Conservation (phyloP, 2,797 vertebrate genomes). For the Enteromius fasciolatus region DNA sequence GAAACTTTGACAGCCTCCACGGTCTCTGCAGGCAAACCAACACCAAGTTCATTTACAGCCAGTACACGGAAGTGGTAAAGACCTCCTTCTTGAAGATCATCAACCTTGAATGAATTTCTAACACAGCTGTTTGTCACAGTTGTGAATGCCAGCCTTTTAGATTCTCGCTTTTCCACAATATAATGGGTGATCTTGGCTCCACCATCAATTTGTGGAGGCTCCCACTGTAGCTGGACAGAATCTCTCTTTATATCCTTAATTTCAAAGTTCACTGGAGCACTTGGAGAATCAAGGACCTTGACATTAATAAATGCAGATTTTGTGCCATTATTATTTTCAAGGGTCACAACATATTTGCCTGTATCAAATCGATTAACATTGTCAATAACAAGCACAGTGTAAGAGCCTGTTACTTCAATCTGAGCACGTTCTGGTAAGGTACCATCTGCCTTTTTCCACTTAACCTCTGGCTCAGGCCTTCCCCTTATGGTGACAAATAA, state of each 20-base stretch:
- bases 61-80: conserved; percentile 94
- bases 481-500: conserved; percentile 93
- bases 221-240: conserved; percentile 90
- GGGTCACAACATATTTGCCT: conserved; percentile 91
- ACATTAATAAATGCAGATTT: conserved; percentile 96
- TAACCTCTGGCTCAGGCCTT: conserved; percentile 93
- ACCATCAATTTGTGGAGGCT: conserved; percentile 92
- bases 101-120: conserved; percentile 90
- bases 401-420: conserved; percentile 89
- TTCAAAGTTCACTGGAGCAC: conserved; percentile 87
- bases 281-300: conserved; percentile 93
- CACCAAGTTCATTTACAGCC: conserved; percentile 93
- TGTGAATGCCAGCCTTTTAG: conserved; percentile 91
- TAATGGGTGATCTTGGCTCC: conserved; percentile 96
- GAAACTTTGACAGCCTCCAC: conserved; percentile 88
- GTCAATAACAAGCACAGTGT: conserved; percentile 92
- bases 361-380: conserved; percentile 95
- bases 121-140: conserved; percentile 91
- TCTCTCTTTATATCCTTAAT: conserved; percentile 92
- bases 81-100: conserved; percentile 89
- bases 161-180: conserved; percentile 93
- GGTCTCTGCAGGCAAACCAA: conserved; percentile 89
- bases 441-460: conserved; percentile 93
- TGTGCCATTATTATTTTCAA: conserved; percentile 89
- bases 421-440: conserved; percentile 86